Base-by-base conservation (phyloP, 2,797 vertebrate genomes). In the Psittacula derbiana region DNA sequence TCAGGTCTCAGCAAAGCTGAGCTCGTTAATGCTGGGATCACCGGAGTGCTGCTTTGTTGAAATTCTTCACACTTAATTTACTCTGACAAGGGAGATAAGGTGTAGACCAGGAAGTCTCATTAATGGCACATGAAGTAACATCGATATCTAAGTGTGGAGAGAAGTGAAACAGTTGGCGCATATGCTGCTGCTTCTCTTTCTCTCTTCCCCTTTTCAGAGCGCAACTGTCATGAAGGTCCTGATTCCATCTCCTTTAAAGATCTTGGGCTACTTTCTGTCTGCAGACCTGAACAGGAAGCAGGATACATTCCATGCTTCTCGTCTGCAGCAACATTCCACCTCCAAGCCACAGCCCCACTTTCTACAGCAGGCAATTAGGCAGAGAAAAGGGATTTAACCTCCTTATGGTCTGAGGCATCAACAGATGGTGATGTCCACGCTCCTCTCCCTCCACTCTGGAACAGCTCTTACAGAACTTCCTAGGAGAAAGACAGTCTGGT, bases 51-150 rank as follows among this genome's bases (percentile, higher is more conserved):
- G 78, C 88, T 70, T 52, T 71, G 24, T 62, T 72, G 27, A 81
- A 91, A 44, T 66, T 70, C 89, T 90, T 91, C 80, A 81, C 82
- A 62, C 31, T 49, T 92, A 80, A 90, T 94, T 92, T 95, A 72
- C 92, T 94, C 88, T 88, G 87, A 91, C 92, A 96, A 86, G 66
- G 58, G 76, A 91, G 89, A 95, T 76, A 90, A 90, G 89, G 50
- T 91, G 58, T 33, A 92, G 80, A 86, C 66, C 92, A 92, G 93
- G 88, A 92, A 94, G 43, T 79, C 58, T 94, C 94, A 95, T 92
- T 97, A 94, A 81, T 81, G 55, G 80, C 62, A 92, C 28, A 25
- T 41, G 66, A 72, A 91, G 50, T 44, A 91, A 76, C 53, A 64
- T 16, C 60, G 46, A 75, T 93, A 79, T 10, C 8, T 36, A 82